Evolutionary conservation across 2,113 vertebrate genomes (phyloP).

Genomic region (Vulpes ferrilata): DNA sequence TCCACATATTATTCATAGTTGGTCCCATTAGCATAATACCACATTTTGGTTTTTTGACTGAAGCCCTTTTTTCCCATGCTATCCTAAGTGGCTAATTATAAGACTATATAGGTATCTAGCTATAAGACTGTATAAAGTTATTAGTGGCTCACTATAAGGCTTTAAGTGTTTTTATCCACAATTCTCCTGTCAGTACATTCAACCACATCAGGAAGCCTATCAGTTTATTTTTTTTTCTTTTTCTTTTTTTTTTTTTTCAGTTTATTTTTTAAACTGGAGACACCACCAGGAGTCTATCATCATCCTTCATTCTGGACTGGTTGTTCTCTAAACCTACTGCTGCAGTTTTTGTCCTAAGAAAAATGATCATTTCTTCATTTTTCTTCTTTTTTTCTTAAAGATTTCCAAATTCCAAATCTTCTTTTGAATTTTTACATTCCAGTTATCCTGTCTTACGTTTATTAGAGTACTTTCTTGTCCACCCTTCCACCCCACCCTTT

Average conservation of each 20-base stretch:
- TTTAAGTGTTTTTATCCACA: background rate
- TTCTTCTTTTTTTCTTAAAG: constrained; percentile 32
- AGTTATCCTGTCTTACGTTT: constrained; percentile 31
- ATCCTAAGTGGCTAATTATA: background rate
- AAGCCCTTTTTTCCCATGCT: constrained; percentile 30
- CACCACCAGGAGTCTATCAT: background rate
- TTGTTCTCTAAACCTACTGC: background rate
- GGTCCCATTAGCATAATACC: background rate
- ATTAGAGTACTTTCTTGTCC: background rate
- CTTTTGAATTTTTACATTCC: constrained; percentile 31
- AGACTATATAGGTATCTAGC: too few relatives aligned
- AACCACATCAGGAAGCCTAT: background rate
- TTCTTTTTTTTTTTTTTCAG: too few relatives aligned
- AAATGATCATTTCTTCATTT: constrained; percentile 37
- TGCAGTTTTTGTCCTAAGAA: background rate
- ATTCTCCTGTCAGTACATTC: background rate
- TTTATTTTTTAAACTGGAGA: constrained; percentile 21
- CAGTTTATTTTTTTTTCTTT: background rate
- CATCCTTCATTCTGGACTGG: background rate
- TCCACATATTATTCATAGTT: constrained; percentile 21
- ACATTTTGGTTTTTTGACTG: constrained; percentile 14
- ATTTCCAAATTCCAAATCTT: background rate
- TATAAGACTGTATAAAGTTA: too few relatives aligned
- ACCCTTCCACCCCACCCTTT: background rate
- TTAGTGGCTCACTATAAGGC: too few relatives aligned